Evolutionary conservation across 2,113 vertebrate genomes (phyloP).

Genomic region (Buteo buteo): DNA sequence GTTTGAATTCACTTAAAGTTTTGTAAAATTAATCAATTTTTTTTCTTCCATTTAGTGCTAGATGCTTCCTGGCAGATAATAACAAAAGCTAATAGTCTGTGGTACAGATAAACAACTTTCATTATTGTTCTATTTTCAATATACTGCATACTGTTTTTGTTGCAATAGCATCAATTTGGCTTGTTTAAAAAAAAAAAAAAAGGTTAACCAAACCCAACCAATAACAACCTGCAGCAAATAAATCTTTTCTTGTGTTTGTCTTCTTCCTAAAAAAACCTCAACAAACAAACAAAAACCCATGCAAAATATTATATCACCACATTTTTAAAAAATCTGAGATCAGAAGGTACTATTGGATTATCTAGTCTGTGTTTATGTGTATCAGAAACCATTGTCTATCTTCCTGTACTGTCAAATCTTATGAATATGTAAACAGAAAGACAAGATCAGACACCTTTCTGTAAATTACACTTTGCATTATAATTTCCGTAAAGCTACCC

Average conservation of each 20-base stretch:
- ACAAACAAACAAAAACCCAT: not conserved
- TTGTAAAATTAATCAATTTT: not conserved
- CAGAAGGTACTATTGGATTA: not conserved
- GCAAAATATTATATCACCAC: not conserved
- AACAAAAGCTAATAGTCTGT: not conserved
- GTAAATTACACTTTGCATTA: not conserved
- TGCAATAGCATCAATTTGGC: not conserved
- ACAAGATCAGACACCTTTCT: not conserved
- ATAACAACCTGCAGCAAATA: not conserved
- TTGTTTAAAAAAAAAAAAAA: not conserved
- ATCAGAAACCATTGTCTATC: not conserved
- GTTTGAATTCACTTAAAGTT: not conserved
- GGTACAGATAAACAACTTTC: not conserved
- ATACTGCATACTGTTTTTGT: not conserved
- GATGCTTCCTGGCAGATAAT: not conserved
- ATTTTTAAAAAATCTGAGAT: not conserved
- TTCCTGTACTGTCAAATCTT: not conserved
- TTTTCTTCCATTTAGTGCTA: not conserved
- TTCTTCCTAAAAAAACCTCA: not conserved
- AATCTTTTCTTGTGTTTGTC: not conserved
- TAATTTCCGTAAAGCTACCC: not conserved
- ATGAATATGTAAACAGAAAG: not conserved
- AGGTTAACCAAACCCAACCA: accelerated
- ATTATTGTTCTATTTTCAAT: not conserved
- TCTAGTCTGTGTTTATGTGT: not conserved